Evolutionary conservation across 2,797 vertebrate genomes (phyloP).

Genomic region (Gallirallus australis): DNA sequence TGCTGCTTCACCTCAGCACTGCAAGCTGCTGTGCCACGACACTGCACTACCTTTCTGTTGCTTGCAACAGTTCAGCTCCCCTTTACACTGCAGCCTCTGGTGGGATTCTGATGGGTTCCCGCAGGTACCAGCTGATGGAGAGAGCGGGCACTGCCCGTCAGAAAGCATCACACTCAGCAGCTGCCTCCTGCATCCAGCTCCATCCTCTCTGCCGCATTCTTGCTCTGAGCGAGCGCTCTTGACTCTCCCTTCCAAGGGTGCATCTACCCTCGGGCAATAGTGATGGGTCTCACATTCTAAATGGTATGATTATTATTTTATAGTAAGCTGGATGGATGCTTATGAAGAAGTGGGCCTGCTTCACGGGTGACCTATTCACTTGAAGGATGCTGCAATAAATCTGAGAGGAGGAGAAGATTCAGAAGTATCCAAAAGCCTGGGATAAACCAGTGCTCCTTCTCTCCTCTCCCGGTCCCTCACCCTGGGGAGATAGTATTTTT

Average conservation of each 20-base stretch:
- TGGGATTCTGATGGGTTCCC: not conserved
- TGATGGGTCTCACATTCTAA: not conserved
- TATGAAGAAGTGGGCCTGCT: not conserved
- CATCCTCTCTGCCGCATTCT: not conserved
- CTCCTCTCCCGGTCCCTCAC: not conserved
- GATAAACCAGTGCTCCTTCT: not conserved
- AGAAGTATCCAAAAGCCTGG: not conserved
- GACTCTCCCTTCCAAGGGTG: not conserved
- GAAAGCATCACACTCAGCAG: slow-evolving; percentile 20
- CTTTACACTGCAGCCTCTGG: rapidly evolving
- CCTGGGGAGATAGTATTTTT: not conserved
- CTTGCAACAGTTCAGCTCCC: not conserved
- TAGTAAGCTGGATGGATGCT: not conserved
- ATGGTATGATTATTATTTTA: slow-evolving; percentile 24
- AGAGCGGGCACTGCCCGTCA: not conserved
- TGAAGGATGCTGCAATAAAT: not conserved
- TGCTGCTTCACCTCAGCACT: rapidly evolving
- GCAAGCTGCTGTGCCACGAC: not conserved
- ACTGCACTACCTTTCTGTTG: not conserved
- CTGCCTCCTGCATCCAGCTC: not conserved
- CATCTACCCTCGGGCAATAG: not conserved
- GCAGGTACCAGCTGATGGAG: not conserved
- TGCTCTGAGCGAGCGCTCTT: not conserved
- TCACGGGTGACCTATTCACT: not conserved
- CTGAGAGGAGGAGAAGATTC: not conserved